Evolutionary conservation across 2,797 vertebrate genomes (phyloP).

Genomic region (Phrynocephalus forsythii): DNA sequence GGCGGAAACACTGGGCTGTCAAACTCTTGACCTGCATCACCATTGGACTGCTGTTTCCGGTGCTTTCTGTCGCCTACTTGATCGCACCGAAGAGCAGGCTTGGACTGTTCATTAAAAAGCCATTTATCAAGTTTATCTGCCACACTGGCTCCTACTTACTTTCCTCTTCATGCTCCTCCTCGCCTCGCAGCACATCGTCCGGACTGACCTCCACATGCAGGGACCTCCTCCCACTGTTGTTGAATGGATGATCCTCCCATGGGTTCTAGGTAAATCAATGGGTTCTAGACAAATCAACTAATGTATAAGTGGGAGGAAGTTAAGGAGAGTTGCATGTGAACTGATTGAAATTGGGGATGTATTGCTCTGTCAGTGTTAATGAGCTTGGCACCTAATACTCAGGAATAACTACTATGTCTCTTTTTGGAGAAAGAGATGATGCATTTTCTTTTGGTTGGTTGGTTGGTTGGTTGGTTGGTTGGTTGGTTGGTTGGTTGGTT

Average conservation of each 20-base stretch:
- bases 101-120: slow-evolving; percentile 97
- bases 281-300: slow-evolving; percentile 85
- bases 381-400: slow-evolving; percentile 47
- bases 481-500: too few species aligned
- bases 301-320: background rate
- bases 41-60: slow-evolving; percentile 94
- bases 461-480: too few species aligned
- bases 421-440: slow-evolving; percentile 35
- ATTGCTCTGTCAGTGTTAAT: background rate
- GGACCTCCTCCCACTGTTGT: slow-evolving; percentile 95
- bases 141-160: slow-evolving; percentile 98
- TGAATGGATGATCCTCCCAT: slow-evolving; percentile 98
- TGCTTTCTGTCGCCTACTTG: slow-evolving; percentile 92
- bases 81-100: slow-evolving; percentile 94
- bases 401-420: slow-evolving; percentile 48
- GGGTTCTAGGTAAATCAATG: slow-evolving; percentile 89
- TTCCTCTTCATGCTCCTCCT: slow-evolving; percentile 97
- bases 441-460: slow-evolving; percentile 31
- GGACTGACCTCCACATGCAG: slow-evolving; percentile 96
- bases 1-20: slow-evolving; percentile 94
- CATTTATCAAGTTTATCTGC: slow-evolving; percentile 99
- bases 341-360: background rate
- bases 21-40: slow-evolving; percentile 96
- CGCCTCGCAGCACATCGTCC: slow-evolving; percentile 96
- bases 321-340: background rate